Evolutionary conservation across 2,113 vertebrate genomes (phyloP).

Genomic region (Calypte anna): DNA sequence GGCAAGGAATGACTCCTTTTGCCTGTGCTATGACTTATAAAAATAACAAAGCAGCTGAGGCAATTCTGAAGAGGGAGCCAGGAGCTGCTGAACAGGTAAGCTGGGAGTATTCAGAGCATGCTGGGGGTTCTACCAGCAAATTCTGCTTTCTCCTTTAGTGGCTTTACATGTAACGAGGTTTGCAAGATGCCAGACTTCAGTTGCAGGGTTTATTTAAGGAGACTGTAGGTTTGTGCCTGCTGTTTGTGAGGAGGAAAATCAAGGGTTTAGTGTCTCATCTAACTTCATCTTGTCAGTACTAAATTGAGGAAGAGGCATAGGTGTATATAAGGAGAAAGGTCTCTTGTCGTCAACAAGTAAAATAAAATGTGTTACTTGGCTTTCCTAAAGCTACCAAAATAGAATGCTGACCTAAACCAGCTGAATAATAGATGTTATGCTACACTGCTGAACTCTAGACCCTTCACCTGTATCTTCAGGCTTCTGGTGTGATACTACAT

Average conservation of each 20-base stretch:
- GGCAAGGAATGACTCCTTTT: constrained; percentile 96
- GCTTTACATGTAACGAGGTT: neutral
- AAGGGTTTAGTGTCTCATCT: neutral
- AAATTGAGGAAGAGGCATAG: neutral
- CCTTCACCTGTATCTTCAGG: neutral
- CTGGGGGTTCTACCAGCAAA: neutral
- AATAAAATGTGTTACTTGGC: neutral
- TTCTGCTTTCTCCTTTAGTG: neutral
- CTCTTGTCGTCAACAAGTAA: neutral
- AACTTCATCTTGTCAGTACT: neutral
- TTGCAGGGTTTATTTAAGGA: neutral
- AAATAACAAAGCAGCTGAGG: constrained; percentile 97
- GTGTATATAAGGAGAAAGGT: neutral
- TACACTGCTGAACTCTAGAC: neutral
- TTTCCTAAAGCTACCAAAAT: neutral
- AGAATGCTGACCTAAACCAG: neutral
- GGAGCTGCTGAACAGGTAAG: constrained; percentile 96
- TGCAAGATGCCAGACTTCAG: neutral
- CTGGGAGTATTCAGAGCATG: neutral
- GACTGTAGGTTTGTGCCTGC: neutral
- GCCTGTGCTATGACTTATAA: constrained; percentile 98
- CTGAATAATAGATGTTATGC: neutral
- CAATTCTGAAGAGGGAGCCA: constrained; percentile 93
- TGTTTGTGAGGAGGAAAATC: neutral
- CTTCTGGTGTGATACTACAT: neutral